Evolutionary conservation across 2,888 invertebrate species (phyloP).

Genomic region (Choreutis nemorana): DNA sequence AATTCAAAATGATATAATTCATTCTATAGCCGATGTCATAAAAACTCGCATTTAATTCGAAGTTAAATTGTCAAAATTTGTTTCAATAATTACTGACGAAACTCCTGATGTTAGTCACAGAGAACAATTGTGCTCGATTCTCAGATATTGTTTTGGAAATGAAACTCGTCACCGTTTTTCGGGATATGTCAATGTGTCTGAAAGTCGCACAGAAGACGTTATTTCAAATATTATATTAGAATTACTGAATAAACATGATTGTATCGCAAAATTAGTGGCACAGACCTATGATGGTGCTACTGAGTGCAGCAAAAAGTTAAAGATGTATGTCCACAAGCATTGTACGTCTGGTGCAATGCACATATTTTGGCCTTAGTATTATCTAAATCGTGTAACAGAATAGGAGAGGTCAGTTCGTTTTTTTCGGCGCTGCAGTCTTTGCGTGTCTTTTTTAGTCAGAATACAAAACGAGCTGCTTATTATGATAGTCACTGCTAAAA

Average conservation of each 20-base stretch:
- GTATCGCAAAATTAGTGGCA: conserved; percentile 15
- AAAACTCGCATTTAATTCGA: conserved; percentile 3
- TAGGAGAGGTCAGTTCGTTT: conserved; percentile 16
- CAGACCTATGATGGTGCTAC: conserved; percentile 21
- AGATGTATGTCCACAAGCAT: conserved; percentile 12
- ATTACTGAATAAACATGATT: conserved; percentile 11
- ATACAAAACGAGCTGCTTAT: conserved; percentile 11
- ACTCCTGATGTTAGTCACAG: too few relatives aligned
- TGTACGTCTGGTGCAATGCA: conserved; percentile 13
- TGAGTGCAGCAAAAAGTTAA: conserved; percentile 19
- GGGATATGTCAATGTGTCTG: conserved; percentile 18
- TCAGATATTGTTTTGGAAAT: conserved; percentile 17
- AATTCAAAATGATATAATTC: conserved; percentile 6
- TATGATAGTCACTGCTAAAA: conserved; percentile 2
- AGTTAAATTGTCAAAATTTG: too few relatives aligned
- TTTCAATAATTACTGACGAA: too few relatives aligned
- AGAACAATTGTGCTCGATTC: conserved; percentile 9
- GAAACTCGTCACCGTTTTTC: conserved; percentile 17
- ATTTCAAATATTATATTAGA: conserved; percentile 7
- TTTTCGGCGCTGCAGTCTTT: conserved; percentile 15
- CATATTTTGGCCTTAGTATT: conserved; percentile 15
- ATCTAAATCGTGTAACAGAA: conserved; percentile 14
- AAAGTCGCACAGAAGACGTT: conserved; percentile 13
- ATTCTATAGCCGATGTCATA: conserved; percentile 4
- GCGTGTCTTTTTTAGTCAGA: conserved; percentile 17